Evolutionary conservation across 2,888 invertebrate species (phyloP).

Genomic region (Drosophila parthenogenetica): DNA sequence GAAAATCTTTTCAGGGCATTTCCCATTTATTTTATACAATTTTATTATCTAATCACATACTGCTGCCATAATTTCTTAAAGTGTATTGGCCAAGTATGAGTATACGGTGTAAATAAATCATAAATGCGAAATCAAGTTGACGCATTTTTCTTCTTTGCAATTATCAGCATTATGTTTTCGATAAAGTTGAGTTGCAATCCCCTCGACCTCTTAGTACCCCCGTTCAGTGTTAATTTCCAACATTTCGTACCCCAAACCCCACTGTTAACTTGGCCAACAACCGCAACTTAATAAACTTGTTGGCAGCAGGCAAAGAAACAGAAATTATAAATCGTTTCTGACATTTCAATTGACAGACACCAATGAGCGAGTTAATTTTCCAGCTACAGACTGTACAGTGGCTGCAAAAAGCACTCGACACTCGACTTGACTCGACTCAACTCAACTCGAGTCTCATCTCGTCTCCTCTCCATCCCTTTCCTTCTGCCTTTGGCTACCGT

Average conservation of each 20-base stretch:
- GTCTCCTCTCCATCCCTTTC: neutral
- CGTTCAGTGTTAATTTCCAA: neutral
- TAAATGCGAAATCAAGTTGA: conserved; percentile 71
- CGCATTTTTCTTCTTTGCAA: conserved; percentile 67
- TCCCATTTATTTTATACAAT: no score
- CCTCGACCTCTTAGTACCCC: neutral
- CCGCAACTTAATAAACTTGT: conserved; percentile 77
- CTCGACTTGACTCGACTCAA: conserved; percentile 10
- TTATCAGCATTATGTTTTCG: conserved; percentile 78
- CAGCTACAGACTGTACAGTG: conserved; percentile 51
- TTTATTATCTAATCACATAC: no score
- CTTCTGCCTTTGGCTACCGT: conserved; percentile 57
- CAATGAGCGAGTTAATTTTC: conserved; percentile 82
- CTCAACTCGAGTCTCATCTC: neutral
- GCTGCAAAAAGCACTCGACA: conserved; percentile 59
- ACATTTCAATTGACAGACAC: conserved; percentile 82
- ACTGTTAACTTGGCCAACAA: neutral
- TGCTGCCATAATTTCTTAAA: conserved; percentile 15
- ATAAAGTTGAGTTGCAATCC: conserved; percentile 56
- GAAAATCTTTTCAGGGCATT: no score
- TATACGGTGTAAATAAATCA: conserved; percentile 58
- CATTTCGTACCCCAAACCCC: neutral
- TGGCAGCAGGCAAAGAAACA: conserved; percentile 60
- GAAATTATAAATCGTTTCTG: conserved; percentile 82
- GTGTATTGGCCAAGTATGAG: conserved; percentile 28